Percentiles rank a stretch among this genome's conserved stretches.
Evolutionary conservation across 2,888 invertebrate genomes (phyloP).

Genomic region (Hesperia comma): DNA sequence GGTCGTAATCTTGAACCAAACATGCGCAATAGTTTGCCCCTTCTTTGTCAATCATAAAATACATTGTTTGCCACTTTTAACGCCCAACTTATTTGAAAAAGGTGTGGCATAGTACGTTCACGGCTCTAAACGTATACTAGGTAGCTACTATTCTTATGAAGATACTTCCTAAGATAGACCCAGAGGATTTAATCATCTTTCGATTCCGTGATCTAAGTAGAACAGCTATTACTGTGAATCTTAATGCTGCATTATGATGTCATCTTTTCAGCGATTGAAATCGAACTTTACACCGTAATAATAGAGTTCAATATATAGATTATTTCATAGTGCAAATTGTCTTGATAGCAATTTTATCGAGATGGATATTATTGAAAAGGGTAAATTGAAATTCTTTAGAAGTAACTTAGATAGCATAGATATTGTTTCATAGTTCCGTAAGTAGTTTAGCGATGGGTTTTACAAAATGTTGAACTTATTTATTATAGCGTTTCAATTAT

Average conservation of each 20-base stretch:
- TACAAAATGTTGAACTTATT: too few relatives aligned
- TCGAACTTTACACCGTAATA: not conserved
- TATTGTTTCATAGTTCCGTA: not conserved
- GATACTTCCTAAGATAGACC: not conserved
- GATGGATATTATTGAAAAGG: constrained; percentile 1
- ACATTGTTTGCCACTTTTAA: too few relatives aligned
- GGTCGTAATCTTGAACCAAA: too few relatives aligned
- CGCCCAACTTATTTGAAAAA: too few relatives aligned
- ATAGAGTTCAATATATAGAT: constrained; percentile 4
- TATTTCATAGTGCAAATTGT: constrained; percentile 11
- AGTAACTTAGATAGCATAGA: not conserved
- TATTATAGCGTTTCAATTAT: too few relatives aligned
- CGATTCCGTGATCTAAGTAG: constrained; percentile 6
- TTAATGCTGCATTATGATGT: constrained; percentile 28
- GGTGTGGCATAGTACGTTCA: too few relatives aligned
- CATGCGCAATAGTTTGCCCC: too few relatives aligned
- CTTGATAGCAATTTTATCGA: constrained; percentile 13
- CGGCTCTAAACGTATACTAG: too few relatives aligned
- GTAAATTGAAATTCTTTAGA: not conserved
- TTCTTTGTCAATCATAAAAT: too few relatives aligned
- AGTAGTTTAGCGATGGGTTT: not conserved
- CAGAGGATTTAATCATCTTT: constrained; percentile 7
- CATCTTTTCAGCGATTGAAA: constrained; percentile 4
- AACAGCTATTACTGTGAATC: constrained; percentile 17
- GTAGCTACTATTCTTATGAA: not conserved